Base-by-base conservation (phyloP, 2,797 vertebrate species). In the Mus caroli region DNA sequence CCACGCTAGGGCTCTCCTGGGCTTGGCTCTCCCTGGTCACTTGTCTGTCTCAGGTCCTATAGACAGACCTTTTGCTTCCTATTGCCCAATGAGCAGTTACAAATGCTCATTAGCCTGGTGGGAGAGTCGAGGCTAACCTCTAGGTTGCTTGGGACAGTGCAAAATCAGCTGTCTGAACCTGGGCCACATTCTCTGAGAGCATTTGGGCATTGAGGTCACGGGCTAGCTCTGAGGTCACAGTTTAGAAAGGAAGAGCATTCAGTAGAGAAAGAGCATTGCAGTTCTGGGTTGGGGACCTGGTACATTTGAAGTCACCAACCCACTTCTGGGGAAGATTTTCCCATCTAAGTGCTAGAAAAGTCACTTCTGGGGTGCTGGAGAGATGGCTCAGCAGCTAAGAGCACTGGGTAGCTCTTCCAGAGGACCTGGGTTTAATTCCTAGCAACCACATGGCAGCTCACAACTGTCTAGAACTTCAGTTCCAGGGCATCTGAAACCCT, bases 221-320 rank as follows among this genome's bases (percentile, higher is more conserved):
- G 69, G 52, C 9, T 24, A 56, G 56, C 58, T 14, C 26, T 12
- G 56, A n/a, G 20, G 46, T 31, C 34, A 13, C 20, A 56, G 54
- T 9, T 78, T 0, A 11, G 84, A 69, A 67, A 76, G 40, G 22
- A 77, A 15, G 0, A 0, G 52, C 2, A 8, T 22, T 86, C 13
- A 1, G 8, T 9, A 7, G 34, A 77, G 82, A 80, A 28, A 1
- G 40, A 69, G 24, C 54, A 22, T 28, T 34, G 50, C 3, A 2
- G 31, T n/a, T 83, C 46, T 14, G 12, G 58, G 73, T 28, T 11
- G 4, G 28, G 82, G 71, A 24, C 62, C 31, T 8, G 28, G 62
- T 37, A 3, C 0, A 8, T 52, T 64, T 54, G 26, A 67, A 20
- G 28, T 1, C 2, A 28, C 12, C 0, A 2, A 46, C 28, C 50